These are phyloP conservation scores for Catharus ustulatus DNA, from an alignment of 2,797 vertebrate genomes.

Conservation along the genomic window DNA sequence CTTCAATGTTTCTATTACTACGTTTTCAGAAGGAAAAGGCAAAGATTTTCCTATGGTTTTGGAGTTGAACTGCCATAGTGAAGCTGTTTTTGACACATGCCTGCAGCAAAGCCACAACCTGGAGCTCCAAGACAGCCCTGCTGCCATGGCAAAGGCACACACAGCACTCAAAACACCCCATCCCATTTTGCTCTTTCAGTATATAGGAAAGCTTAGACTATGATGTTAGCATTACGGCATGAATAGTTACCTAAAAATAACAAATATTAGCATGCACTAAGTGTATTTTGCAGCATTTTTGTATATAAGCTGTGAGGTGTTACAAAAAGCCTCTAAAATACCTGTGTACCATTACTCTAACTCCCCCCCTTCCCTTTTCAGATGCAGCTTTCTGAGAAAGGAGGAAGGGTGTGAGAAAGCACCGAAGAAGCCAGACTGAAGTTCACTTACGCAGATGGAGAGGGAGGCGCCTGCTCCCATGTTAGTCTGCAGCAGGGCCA, in stretches of 20 bases:
- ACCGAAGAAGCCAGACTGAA: not conserved
- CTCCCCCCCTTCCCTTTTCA: not conserved
- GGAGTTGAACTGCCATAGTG: not conserved
- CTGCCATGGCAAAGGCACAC: not conserved
- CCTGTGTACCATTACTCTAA: not conserved
- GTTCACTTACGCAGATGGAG: constrained; percentile 82
- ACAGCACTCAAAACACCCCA: not conserved
- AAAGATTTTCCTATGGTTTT: not conserved
- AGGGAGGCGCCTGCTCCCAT: constrained; percentile 80
- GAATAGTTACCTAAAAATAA: not conserved
- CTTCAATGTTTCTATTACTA: not conserved
- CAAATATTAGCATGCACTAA: not conserved
- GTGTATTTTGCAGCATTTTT: not conserved
- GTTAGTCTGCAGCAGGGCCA: not conserved
- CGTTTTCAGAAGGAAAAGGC: not conserved
- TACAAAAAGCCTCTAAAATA: not conserved
- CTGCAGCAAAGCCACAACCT: not conserved
- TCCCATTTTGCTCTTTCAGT: not conserved
- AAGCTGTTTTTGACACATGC: not conserved
- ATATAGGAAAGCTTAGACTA: not conserved
- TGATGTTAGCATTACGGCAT: not conserved
- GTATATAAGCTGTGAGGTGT: rapidly evolving
- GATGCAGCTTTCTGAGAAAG: not conserved
- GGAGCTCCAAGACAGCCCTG: not conserved
- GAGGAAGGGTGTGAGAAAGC: not conserved